Conservation (phyloP, 2,888 invertebrate species). For the Pyralis farinalis region DNA sequence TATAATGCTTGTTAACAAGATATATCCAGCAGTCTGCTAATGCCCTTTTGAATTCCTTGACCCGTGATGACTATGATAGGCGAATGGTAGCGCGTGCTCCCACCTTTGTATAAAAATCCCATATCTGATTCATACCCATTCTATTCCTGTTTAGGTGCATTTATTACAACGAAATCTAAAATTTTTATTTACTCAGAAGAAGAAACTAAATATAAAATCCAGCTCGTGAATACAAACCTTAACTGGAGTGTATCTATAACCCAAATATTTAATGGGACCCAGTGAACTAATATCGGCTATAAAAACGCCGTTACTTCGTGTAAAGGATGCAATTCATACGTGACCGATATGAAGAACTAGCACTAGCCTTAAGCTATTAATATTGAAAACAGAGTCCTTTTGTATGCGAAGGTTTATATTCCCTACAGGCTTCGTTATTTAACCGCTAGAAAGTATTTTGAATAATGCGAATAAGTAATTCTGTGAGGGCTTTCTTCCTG, state of each 20-base stretch:
- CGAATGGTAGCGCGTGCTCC: too few species aligned
- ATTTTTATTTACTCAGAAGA: not conserved
- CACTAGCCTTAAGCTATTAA: slow-evolving; percentile 30
- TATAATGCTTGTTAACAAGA: too few species aligned
- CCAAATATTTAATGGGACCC: slow-evolving; percentile 32
- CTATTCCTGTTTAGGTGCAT: too few species aligned
- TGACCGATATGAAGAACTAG: slow-evolving; percentile 46
- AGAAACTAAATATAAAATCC: not conserved
- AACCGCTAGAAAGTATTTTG: slow-evolving; percentile 51
- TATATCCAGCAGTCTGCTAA: too few species aligned
- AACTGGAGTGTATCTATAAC: slow-evolving; percentile 36
- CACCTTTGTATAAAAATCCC: too few species aligned
- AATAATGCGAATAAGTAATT: slow-evolving; percentile 20
- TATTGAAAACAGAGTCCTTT: slow-evolving; percentile 42
- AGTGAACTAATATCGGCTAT: slow-evolving; percentile 36
- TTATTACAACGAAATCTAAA: too few species aligned
- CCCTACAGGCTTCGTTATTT: slow-evolving; percentile 47
- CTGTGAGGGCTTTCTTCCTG: slow-evolving; percentile 1
- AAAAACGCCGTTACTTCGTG: slow-evolving; percentile 54
- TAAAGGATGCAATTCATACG: slow-evolving; percentile 57
- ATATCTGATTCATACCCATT: too few species aligned
- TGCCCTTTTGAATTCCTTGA: too few species aligned
- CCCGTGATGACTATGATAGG: too few species aligned
- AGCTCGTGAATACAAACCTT: slow-evolving; percentile 12
- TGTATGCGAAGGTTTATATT: slow-evolving; percentile 44